Base-by-base conservation (phyloP, 1,140 invertebrate genomes). In the Acromyrmex charruanus region DNA sequence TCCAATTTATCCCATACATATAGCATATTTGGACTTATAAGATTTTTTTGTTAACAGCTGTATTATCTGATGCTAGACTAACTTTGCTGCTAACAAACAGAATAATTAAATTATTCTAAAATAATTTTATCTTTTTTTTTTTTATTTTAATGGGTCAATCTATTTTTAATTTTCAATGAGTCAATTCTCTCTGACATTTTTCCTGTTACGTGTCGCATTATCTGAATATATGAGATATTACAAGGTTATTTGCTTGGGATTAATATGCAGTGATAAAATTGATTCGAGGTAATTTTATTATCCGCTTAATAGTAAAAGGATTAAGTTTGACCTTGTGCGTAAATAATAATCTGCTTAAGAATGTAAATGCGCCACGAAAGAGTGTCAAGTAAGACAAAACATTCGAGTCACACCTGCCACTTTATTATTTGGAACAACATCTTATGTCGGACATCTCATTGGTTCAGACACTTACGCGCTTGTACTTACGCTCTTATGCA, bases 271-370 rank as follows among this genome's bases (percentile, higher is more conserved):
- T n/a, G 28, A 18, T 25, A 71, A 53, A 71, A 58, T 10, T 58
- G n/a, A 35, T n/a, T 16, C 35, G 66, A 71, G 35, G 16, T 72
- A 72, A 82, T 82, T 82, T 49, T 53, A 68, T 80, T 66, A 79
- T 79, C 18, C 44, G 61, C 18, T 79, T 68, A 66, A 79, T 66
- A 53, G n/a, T 9, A 10, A 28, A n/a, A n/a, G 25, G 49, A 53
- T 80, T 35, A 55, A 66, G 61, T 10, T 44, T 28, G 61, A 77
- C 59, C 75, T 21, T 44, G 61, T 44, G 44, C n/a, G 28, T 53
- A 66, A 79, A 44, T 12, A 44, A 44, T 44, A 44, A 79, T 79
- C 59, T 28, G 25, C 25, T 35, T 55, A 55, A 69, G n/a, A 69
- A 25, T 35, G 49, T 58, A 44, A 77, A 49, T 25, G 18, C n/a